Conservation (phyloP, 1,140 invertebrate genomes). For the Portunus trituberculatus region DNA sequence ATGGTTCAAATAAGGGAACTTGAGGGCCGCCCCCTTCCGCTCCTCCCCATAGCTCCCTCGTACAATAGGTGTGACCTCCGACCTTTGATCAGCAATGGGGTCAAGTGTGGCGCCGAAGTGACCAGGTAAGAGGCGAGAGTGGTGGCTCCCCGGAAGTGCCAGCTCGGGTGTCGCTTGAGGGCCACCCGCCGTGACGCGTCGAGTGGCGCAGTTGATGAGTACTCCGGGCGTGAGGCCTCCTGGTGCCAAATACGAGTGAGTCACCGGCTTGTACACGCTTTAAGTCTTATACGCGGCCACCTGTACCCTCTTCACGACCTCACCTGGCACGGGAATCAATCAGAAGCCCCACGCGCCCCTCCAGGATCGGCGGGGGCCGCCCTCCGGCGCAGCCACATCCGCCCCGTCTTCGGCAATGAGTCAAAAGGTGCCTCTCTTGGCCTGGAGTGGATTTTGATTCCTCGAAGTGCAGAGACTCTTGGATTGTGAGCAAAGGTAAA, state of each 20-base stretch:
- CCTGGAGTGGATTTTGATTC: not conserved
- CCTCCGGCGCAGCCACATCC: not conserved
- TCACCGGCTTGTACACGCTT: not conserved
- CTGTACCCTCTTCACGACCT: not conserved
- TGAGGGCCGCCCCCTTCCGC: not conserved
- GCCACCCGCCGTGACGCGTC: not conserved
- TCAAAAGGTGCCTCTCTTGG: not conserved
- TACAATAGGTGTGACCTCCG: not conserved
- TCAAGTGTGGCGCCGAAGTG: slow-evolving; percentile 26
- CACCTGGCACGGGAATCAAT: not conserved
- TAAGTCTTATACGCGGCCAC: not conserved
- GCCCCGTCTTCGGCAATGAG: not conserved
- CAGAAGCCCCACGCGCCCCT: not conserved
- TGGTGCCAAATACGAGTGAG: not conserved
- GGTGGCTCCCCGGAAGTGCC: not conserved
- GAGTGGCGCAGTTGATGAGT: not conserved
- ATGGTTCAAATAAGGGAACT: not conserved
- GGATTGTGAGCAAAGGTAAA: not conserved
- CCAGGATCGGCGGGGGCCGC: not conserved
- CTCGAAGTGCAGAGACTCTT: not conserved
- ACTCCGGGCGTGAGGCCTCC: not conserved
- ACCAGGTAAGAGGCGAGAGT: slow-evolving; percentile 16
- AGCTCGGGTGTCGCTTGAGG: slow-evolving; percentile 14
- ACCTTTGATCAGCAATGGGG: slow-evolving; percentile 45
- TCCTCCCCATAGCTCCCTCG: not conserved